Evolutionary conservation across 2,888 invertebrate genomes (phyloP).

Genomic region (Cylloceria caligata): DNA sequence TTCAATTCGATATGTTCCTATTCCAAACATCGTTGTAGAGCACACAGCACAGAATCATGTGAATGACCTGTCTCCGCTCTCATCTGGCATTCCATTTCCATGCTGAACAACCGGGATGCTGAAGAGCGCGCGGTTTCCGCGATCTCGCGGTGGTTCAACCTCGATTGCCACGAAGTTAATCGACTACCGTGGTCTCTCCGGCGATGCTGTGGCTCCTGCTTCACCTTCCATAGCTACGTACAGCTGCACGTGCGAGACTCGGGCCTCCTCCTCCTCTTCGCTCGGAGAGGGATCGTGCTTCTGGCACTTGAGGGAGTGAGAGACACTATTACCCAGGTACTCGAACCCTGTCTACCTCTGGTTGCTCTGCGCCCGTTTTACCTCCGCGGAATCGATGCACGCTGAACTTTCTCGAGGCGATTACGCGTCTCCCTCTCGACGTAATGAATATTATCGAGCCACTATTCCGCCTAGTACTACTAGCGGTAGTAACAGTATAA

Average conservation of each 20-base stretch:
- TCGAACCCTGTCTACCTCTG: neutral
- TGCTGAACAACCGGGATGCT: constrained; percentile 17
- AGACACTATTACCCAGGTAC: constrained; percentile 24
- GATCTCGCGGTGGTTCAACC: constrained; percentile 49
- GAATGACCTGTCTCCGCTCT: constrained; percentile 54
- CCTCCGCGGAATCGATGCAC: constrained; percentile 61
- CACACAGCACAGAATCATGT: constrained; percentile 34
- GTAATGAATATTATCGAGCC: constrained; percentile 65
- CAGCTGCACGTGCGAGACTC: constrained; percentile 27
- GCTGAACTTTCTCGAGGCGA: constrained; percentile 65
- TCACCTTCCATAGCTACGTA: constrained; percentile 12
- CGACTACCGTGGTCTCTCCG: constrained; percentile 48
- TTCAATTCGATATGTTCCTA: constrained; percentile 20
- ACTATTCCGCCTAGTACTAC: neutral
- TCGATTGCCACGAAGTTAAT: constrained; percentile 63
- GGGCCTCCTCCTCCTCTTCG: constrained; percentile 10
- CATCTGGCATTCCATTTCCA: constrained; percentile 56
- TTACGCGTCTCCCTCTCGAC: constrained; percentile 60
- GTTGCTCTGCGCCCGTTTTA: constrained; percentile 16
- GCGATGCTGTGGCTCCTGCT: constrained; percentile 33
- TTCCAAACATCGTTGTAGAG: constrained; percentile 12
- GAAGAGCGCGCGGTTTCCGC: constrained; percentile 42
- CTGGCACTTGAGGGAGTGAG: neutral
- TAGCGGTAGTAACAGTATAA: constrained; percentile 1
- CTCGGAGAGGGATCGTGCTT: constrained; percentile 1